phyloP scores from a whole-genome alignment of 1,140 invertebrate genomes.

The Heliconius hermathena region DNA sequence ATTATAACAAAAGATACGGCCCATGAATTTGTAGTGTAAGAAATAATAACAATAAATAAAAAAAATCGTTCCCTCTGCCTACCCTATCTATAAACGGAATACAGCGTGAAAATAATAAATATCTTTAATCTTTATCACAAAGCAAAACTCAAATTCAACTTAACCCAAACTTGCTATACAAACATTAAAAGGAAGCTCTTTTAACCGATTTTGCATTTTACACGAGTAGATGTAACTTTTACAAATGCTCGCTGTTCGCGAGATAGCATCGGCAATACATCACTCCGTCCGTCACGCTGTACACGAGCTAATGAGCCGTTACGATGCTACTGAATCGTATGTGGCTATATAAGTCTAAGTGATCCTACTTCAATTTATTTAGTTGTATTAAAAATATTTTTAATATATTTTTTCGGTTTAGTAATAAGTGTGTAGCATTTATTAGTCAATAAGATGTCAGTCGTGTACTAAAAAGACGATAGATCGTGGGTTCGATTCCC shows the following conservation, averaged over 20 bases:
- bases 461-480: no score
- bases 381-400: background rate
- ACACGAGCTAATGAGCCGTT: background rate
- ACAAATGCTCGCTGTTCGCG: background rate
- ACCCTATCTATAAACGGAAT: no score
- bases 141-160: no score
- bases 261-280: background rate
- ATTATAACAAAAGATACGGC: no score
- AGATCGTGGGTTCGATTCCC: no score
- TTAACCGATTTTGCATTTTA: background rate
- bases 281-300: background rate
- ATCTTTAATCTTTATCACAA: no score
- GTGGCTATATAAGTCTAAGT: background rate
- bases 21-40: no score
- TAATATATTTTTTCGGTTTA: background rate
- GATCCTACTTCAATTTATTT: background rate
- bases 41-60: no score
- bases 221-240: background rate
- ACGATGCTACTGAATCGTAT: background rate
- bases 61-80: no score
- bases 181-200: background rate
- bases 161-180: background rate
- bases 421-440: no score
- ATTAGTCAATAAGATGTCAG: no score
- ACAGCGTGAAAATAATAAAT: no score